Evolutionary conservation across 2,888 invertebrate species (phyloP).

Genomic region (Nemoura dubitans): DNA sequence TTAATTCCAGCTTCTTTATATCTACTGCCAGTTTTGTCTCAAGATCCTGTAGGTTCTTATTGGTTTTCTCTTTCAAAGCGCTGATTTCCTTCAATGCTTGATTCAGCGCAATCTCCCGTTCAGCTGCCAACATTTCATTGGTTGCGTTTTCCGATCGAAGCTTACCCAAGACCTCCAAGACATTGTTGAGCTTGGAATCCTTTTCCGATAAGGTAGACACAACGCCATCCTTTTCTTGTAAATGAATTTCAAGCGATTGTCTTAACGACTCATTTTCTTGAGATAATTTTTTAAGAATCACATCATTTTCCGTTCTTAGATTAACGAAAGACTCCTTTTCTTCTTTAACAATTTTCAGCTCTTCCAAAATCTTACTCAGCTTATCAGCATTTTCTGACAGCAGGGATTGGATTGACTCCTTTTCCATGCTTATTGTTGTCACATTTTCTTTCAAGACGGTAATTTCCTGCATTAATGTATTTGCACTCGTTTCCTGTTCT

Average conservation of each 20-base stretch:
- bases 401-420: slow-evolving; percentile 60
- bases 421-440: not conserved
- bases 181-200: slow-evolving; percentile 26
- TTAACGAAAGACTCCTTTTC: slow-evolving; percentile 49
- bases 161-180: slow-evolving; percentile 58
- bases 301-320: slow-evolving; percentile 33
- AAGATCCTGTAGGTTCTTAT: slow-evolving; percentile 47
- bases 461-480: not conserved
- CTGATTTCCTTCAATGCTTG: slow-evolving; percentile 46
- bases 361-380: slow-evolving; percentile 50
- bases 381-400: slow-evolving; percentile 60
- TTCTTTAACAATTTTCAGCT: slow-evolving; percentile 42
- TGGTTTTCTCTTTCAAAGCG: slow-evolving; percentile 44
- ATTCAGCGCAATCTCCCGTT: slow-evolving; percentile 59
- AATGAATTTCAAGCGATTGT: not conserved
- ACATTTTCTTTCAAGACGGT: not conserved
- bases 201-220: slow-evolving; percentile 16
- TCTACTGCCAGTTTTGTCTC: slow-evolving; percentile 46
- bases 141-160: slow-evolving; percentile 61
- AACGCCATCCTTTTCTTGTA: slow-evolving; percentile 38
- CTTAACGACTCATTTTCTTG: not conserved
- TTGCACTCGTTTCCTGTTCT: slow-evolving; percentile 46
- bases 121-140: slow-evolving; percentile 60
- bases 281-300: not conserved
- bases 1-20: slow-evolving; percentile 42